Percentiles rank a stretch among this genome's conserved stretches.
phyloP scores from a whole-genome alignment of 2,113 vertebrate genomes.

The Bufo gargarizans region DNA sequence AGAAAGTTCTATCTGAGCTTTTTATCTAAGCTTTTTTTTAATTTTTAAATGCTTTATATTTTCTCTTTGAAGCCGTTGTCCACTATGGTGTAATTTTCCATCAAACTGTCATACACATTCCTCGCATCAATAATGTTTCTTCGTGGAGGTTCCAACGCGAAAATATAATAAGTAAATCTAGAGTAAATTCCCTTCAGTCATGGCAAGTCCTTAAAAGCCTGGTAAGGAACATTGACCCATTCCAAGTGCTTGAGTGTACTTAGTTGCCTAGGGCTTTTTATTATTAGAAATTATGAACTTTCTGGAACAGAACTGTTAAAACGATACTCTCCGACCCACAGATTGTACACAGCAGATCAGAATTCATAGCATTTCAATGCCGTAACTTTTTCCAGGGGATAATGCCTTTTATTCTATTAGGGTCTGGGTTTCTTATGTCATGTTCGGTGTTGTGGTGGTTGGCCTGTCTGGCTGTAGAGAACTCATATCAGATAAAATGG shows the following conservation, averaged over 20 bases:
- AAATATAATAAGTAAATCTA: constrained; percentile 43
- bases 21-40: neutral
- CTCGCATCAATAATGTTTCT: constrained; percentile 19
- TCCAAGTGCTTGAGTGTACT: constrained; percentile 33
- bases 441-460: constrained; percentile 30
- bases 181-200: constrained; percentile 51
- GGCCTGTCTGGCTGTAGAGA: constrained; percentile 29
- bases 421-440: neutral
- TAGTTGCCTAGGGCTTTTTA: constrained; percentile 41
- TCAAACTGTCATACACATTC: constrained; percentile 20
- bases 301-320: constrained; percentile 44
- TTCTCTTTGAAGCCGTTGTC: neutral
- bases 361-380: constrained; percentile 1
- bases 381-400: constrained; percentile 30
- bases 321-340: constrained; percentile 47
- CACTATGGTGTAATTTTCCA: constrained; percentile 2
- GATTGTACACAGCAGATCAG: constrained; percentile 22
- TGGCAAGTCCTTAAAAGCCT: constrained; percentile 32
- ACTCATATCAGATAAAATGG: constrained; percentile 22
- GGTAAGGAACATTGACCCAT: constrained; percentile 4
- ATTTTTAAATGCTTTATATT: neutral
- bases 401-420: constrained; percentile 41
- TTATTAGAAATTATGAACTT: constrained; percentile 47
- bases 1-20: neutral
- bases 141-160: neutral